Percentiles rank a stretch among this genome's conserved stretches.
Conservation (phyloP, 2,797 vertebrate species). For the Oreonectes daqikongensis region DNA sequence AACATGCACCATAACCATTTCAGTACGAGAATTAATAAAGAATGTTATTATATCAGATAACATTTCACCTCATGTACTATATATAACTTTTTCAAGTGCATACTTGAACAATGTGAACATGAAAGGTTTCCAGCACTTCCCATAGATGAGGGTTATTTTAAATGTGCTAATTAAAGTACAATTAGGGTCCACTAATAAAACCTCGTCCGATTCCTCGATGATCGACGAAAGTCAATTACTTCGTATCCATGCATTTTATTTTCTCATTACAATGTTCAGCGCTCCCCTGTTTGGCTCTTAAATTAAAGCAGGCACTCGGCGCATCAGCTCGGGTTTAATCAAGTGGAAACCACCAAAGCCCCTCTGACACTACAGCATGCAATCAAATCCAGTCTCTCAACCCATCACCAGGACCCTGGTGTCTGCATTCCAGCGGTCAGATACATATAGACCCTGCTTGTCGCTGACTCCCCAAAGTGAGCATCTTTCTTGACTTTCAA, state of each 20-base stretch:
- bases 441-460: slow-evolving; percentile 59
- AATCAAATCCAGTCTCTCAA: slow-evolving; percentile 73
- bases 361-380: slow-evolving; percentile 70
- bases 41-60: slow-evolving; percentile 12
- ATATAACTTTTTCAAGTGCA: background rate
- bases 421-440: slow-evolving; percentile 70
- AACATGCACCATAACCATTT: slow-evolving; percentile 1
- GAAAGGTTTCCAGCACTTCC: background rate
- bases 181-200: slow-evolving; percentile 78
- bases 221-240: slow-evolving; percentile 78
- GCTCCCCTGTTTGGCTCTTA: slow-evolving; percentile 61
- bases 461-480: slow-evolving; percentile 70
- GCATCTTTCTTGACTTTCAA: slow-evolving; percentile 54
- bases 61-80: slow-evolving; percentile 1
- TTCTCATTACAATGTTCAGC: slow-evolving; percentile 74
- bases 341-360: slow-evolving; percentile 79
- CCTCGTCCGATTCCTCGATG: slow-evolving; percentile 72
- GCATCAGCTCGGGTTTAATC: slow-evolving; percentile 74
- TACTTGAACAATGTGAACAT: slow-evolving; percentile 13
- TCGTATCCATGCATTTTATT: slow-evolving; percentile 80
- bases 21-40: background rate
- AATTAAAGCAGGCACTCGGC: slow-evolving; percentile 73
- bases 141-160: slow-evolving; percentile 60
- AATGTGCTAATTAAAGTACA: slow-evolving; percentile 77
- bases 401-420: slow-evolving; percentile 68